Evolutionary conservation across 2,113 vertebrate species (phyloP), one percentile per base, ranked within the genome.

Genomic region (Cyprinodon variegatus): DNA sequence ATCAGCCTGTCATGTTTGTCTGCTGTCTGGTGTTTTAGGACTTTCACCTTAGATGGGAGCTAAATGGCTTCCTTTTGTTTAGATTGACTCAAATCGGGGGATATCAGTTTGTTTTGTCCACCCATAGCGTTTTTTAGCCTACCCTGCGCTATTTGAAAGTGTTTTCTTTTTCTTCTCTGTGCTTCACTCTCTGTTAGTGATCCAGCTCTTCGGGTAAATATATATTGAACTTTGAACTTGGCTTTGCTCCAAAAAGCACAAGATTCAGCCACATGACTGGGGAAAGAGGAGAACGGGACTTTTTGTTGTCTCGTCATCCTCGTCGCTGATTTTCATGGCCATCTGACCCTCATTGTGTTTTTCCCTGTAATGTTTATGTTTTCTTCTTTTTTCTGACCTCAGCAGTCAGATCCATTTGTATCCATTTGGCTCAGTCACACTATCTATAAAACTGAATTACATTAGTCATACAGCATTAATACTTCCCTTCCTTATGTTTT

Each of bases 201-300:
- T 65, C 41, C 17, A 45, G 78, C 45, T 81, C 37, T 10, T 83
- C 38, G 63, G 48, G 46, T 59, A 69, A 39, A 22, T 66, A 43
- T 37, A 61, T 79, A n/a, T 37, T 78, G 85, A 79, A 85, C 88
- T 86, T 88, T 91, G 88, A 83, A 78, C 86, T 45, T 76, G 64
- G 81, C 70, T 38, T 14, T 41, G 69, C 73, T 83, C 59, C 73
- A 76, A 9, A 9, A 77, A 59, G 68, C 86, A 82, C 76, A 70
- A 83, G 83, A 78, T 50, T 45, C 59, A 41, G 68, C 59, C 90
- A 89, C 84, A 83, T 90, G 91, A 89, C 78, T 62, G 61, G 72
- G 79, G 68, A 85, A 88, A 90, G 70, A 82, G 41, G 68, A 78
- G 63, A 81, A 82, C n/a, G 62, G 77, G 73, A 77, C 62, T 88